Base-by-base conservation (phyloP, 2,113 vertebrate species). In the Dipodomys spectabilis region DNA sequence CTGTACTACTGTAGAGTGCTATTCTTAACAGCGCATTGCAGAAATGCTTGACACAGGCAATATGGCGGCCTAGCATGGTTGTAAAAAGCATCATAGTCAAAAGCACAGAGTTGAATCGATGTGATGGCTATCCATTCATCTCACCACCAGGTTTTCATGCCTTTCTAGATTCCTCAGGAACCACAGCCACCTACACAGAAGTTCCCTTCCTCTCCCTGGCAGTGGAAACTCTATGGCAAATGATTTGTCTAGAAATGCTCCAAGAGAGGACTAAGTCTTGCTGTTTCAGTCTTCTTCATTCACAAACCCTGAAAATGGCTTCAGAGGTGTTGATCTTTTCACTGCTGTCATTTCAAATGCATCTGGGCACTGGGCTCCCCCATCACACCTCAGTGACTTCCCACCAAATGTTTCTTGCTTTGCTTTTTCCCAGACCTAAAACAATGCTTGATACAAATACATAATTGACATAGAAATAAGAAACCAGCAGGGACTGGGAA, bases 171-270 rank as follows among this genome's bases (percentile, higher is more conserved):
- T 74, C 57, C 60, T 81, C 32, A 62, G 77, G 86, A 83, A 45
- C 10, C 13, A 7, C n/a, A 18, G 62, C 73, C 83, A 11, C 6
- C 35, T n/a, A 86, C 20, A 22, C 2, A 35, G 9, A 74, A 19
- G 65, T 89, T 77, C 81, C 53, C 79, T 39, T 81, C 49, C 28
- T 74, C 84, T 82, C 32, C 49, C 79, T 49, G 53, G 19, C 88
- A 94, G 79, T 81, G 64, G 32, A 90, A 94, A 78, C 11, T 10
- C 6, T 88, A 35, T 6, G 20, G 72, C 68, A 81, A 32, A 49
- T 71, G 78, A 62, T 64, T 86, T 95, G 45, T 9, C 53, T n/a
- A 75, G 44, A 86, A 82, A 32, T 11, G 71, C 85, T 72, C 79
- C 44, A 53, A 60, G 32, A 65, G 85, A 88, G 28, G 72, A 82